Evolutionary conservation across 2,113 vertebrate species (phyloP).

Genomic region (Corydoras maculifer): DNA sequence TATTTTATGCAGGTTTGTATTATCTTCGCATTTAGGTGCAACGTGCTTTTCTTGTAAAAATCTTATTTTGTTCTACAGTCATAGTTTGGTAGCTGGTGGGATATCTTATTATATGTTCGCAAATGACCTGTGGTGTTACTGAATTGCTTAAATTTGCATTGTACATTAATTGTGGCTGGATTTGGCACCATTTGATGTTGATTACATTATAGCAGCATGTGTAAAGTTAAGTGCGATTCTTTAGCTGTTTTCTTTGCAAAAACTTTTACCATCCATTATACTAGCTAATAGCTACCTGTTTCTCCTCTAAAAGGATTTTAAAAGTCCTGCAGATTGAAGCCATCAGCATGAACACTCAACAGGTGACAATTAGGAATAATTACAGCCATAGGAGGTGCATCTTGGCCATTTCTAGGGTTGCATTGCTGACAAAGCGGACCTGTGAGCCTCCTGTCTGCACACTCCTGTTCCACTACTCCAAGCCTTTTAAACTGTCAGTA

Average conservation of each 20-base stretch:
- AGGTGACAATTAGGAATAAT: slow-evolving; percentile 58
- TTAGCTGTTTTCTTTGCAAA: neutral
- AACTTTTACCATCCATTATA: slow-evolving; percentile 27
- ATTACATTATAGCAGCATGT: slow-evolving; percentile 4
- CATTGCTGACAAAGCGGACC: slow-evolving; percentile 6
- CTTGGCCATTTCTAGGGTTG: slow-evolving; percentile 20
- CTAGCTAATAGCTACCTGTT: slow-evolving; percentile 7
- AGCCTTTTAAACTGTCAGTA: slow-evolving; percentile 32
- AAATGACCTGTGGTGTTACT: too few relatives aligned
- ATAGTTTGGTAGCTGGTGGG: neutral
- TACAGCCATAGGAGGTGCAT: slow-evolving; percentile 46
- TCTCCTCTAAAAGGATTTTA: neutral
- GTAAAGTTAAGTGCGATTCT: neutral
- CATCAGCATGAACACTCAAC: slow-evolving; percentile 42
- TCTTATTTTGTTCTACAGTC: neutral
- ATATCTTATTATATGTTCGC: too few relatives aligned
- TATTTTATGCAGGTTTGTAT: neutral
- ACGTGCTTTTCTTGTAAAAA: neutral
- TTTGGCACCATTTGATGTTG: too few relatives aligned
- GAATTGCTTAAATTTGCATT: too few relatives aligned
- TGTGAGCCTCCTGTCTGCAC: neutral
- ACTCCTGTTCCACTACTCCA: slow-evolving; percentile 8
- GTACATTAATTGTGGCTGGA: too few relatives aligned
- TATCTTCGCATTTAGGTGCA: neutral
- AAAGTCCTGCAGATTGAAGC: slow-evolving; percentile 23